Conservation (phyloP, 2,797 vertebrate genomes). For the Poeciliopsis infans region DNA sequence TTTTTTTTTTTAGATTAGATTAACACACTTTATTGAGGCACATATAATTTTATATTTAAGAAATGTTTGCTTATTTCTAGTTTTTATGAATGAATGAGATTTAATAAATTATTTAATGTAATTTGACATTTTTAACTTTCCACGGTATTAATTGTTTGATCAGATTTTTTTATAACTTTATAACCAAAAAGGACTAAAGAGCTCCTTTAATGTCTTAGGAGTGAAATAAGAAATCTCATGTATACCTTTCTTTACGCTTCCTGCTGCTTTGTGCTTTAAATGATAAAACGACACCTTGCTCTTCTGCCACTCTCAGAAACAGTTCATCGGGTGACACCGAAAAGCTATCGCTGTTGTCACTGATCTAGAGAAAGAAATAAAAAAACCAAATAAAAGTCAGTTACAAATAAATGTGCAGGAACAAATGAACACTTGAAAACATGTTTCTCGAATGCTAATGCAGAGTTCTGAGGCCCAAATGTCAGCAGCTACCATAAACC, state of each 20-base stretch:
- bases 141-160: too few relatives aligned
- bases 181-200: neutral
- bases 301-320: conserved; percentile 86
- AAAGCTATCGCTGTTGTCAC: conserved; percentile 82
- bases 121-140: too few relatives aligned
- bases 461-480: conserved; percentile 44
- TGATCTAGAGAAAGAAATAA: conserved; percentile 69
- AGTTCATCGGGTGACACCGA: conserved; percentile 86
- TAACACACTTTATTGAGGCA: neutral
- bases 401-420: neutral
- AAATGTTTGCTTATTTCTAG: neutral
- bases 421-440: neutral
- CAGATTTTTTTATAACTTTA: neutral
- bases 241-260: conserved; percentile 83
- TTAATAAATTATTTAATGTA: neutral
- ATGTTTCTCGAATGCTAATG: neutral
- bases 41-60: neutral
- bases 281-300: conserved; percentile 80
- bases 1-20: too few relatives aligned
- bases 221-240: neutral
- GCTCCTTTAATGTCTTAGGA: neutral
- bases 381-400: neutral
- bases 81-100: neutral
- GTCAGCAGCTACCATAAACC: conserved; percentile 55
- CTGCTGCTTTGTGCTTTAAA: conserved; percentile 81